A percentile compares a stretch with the other conserved stretches of the same genome.
phyloP scores from a whole-genome alignment of 2,113 vertebrate species.

The Paralichthys olivaceus region DNA sequence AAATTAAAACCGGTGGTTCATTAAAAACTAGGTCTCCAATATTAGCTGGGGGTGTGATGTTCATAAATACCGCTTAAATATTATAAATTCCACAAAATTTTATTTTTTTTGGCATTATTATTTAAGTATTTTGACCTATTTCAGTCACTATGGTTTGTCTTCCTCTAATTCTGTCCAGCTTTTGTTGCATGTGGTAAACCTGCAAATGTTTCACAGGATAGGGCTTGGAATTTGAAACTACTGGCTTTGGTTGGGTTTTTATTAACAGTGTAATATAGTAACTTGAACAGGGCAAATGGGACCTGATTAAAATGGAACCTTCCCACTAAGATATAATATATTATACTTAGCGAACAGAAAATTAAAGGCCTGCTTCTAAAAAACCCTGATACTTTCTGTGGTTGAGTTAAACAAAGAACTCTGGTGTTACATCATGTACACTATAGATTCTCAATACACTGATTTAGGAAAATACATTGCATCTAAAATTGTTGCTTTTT shows the following conservation, averaged over 20 bases:
- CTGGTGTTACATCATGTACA: background rate
- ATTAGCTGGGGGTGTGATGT: background rate
- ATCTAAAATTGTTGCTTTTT: background rate
- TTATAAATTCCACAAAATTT: background rate
- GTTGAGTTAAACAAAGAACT: background rate
- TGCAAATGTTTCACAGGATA: background rate
- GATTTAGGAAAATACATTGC: no score
- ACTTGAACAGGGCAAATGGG: no score
- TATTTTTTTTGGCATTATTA: no score
- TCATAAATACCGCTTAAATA: background rate
- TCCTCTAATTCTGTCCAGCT: background rate
- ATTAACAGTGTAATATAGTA: background rate
- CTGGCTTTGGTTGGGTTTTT: background rate
- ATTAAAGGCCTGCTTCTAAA: no score
- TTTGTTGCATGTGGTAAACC: background rate
- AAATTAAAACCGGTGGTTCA: background rate
- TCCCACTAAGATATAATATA: background rate
- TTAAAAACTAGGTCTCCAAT: no score
- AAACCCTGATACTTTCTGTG: background rate
- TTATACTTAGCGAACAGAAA: background rate
- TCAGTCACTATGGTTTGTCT: no score
- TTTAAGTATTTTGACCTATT: no score
- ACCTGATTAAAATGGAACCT: background rate
- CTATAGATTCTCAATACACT: background rate
- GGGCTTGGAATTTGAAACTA: background rate